Base-by-base conservation (phyloP, 2,113 vertebrate genomes). In the Climacteris rufus region DNA sequence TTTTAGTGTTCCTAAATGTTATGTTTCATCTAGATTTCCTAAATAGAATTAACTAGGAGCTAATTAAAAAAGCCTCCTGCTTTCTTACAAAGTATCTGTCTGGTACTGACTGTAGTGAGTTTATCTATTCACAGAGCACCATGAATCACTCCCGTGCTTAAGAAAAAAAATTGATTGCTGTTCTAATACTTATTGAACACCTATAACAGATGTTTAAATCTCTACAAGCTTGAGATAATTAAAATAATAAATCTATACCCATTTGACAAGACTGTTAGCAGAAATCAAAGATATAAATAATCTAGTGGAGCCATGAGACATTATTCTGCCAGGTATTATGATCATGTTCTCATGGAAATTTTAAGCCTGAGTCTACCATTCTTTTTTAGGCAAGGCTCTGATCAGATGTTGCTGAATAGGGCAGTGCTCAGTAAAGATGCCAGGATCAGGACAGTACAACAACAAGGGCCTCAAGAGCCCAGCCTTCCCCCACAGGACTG, bases 131-230 rank as follows among this genome's bases (percentile, higher is more conserved):
- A 15, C 53, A 96, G 76, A 96, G 89, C 88, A 88, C 44, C 60
- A 82, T 97, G 96, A 97, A 97, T 97, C 95, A 96, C 66, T 86
- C 47, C 81, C 85, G 47, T 44, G 77, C 54, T 98, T 94, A 97
- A 97, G 87, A 88, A 96, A 97, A 97, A 87, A 97, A 97, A 97
- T 93, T 70, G 94, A 98, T 97, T 94, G 89, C 96, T 97, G 95
- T 96, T 97, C 91, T 97, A 98, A 98, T 97, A 91, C 93, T 96
- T 98, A 98, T 97, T 97, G 97, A 98, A 96, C 87, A 94, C 83
- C 96, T 97, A 90, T 97, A 98, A 96, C 92, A 96, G 91, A 97
- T 97, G 96, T 93, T 98, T 97, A 97, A 97, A 97, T 97, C 95
- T 97, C 90, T 96, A 96, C 78, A 88, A 93, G 93, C 96, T 86